Conservation (phyloP, 2,113 vertebrate genomes). For the Pseudopipra pipra region DNA sequence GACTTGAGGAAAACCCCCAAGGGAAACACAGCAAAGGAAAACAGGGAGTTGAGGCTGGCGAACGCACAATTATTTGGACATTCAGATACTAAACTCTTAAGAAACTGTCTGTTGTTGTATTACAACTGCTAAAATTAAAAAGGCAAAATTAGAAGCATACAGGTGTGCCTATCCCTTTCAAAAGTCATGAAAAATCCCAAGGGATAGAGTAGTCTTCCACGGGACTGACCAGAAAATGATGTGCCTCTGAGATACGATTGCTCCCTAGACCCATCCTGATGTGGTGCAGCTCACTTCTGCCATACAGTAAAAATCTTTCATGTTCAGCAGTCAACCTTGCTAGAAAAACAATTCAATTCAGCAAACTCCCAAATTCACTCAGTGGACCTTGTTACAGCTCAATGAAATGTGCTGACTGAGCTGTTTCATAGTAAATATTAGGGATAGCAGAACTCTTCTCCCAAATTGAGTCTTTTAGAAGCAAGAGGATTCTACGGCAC, state of each 20-base stretch:
- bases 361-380: slow-evolving; percentile 38
- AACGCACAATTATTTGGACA: not conserved
- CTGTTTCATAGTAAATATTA: slow-evolving; percentile 30
- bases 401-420: slow-evolving; percentile 39
- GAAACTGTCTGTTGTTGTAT: not conserved
- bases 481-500: not conserved
- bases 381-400: not conserved
- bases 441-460: not conserved
- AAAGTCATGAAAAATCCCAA: not conserved
- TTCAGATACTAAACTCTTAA: not conserved
- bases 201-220: not conserved
- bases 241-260: not conserved
- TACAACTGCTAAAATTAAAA: not conserved
- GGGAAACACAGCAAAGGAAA: not conserved
- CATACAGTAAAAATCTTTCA: not conserved
- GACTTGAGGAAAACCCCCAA: not conserved
- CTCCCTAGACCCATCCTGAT: not conserved
- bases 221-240: not conserved
- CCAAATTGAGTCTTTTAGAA: slow-evolving; percentile 14
- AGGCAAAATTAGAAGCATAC: not conserved
- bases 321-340: slow-evolving; percentile 14
- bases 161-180: not conserved
- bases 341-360: slow-evolving; percentile 42
- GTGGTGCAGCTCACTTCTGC: not conserved
- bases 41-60: not conserved